Conservation (phyloP, 2,113 vertebrate species). For the Percina caprodes region DNA sequence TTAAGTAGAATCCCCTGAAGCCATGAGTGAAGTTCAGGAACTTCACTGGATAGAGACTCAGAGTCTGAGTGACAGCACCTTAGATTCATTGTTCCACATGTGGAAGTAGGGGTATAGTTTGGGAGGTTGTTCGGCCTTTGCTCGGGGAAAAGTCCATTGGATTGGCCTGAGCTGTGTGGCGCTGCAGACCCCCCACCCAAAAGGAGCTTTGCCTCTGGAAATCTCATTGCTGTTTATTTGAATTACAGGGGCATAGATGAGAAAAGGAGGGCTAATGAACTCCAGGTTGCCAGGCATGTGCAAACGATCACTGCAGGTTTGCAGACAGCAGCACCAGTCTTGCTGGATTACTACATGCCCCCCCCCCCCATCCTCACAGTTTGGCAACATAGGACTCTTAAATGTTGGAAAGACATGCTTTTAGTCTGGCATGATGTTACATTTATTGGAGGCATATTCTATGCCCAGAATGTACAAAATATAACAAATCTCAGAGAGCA, state of each 20-base stretch:
- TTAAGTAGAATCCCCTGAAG: constrained; percentile 64
- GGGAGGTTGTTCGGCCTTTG: constrained; percentile 50
- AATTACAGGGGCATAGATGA: constrained; percentile 84
- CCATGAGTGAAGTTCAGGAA: constrained; percentile 50
- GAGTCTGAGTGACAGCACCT: constrained; percentile 74
- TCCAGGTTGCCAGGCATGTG: constrained; percentile 85
- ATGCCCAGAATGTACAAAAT: constrained; percentile 6
- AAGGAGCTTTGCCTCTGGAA: constrained; percentile 83
- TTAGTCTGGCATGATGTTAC: constrained; percentile 55
- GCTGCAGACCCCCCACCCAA: constrained; percentile 80
- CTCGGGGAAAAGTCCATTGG: constrained; percentile 60
- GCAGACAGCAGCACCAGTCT: constrained; percentile 73
- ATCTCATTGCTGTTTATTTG: constrained; percentile 87
- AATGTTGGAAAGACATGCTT: constrained; percentile 61
- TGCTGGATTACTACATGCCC: constrained; percentile 73
- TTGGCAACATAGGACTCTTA: constrained; percentile 65
- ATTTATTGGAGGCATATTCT: constrained; percentile 47
- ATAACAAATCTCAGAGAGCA: background rate
- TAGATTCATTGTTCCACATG: constrained; percentile 71
- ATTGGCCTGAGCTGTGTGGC: constrained; percentile 60
- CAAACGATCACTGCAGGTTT: constrained; percentile 83
- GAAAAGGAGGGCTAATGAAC: constrained; percentile 84
- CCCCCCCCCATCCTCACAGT: constrained; percentile 44
- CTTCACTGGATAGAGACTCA: constrained; percentile 49
- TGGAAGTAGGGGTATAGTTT: constrained; percentile 19